Conservation (phyloP, 2,113 vertebrate species). For the Mormoops blainvillei region DNA sequence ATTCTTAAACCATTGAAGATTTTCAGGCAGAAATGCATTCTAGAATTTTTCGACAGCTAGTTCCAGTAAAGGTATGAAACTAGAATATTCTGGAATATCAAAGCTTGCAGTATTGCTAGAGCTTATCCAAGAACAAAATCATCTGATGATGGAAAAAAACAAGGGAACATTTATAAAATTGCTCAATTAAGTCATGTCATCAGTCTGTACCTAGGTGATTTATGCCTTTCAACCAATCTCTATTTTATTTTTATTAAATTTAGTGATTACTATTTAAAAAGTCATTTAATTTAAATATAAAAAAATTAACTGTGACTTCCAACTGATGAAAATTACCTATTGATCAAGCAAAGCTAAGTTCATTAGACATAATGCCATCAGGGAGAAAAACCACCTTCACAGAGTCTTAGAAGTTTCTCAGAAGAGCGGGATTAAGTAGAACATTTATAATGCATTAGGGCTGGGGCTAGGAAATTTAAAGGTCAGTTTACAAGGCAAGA, state of each 20-base stretch:
- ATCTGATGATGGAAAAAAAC: background rate
- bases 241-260: background rate
- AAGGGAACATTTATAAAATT: background rate
- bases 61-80: background rate
- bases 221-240: background rate
- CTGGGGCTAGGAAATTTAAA: background rate
- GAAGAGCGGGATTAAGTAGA: background rate
- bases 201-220: background rate
- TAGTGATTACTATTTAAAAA: background rate
- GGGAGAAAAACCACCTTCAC: background rate
- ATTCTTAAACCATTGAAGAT: background rate
- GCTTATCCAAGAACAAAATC: background rate
- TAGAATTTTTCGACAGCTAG: background rate
- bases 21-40: background rate
- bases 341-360: background rate
- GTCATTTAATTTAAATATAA: background rate
- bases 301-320: background rate
- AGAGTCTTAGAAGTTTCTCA: background rate
- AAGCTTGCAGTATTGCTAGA: background rate
- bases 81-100: background rate
- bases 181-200: background rate
- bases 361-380: background rate
- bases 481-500: background rate
- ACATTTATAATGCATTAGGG: background rate
- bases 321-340: background rate